phyloP scores from a whole-genome alignment of 2,113 vertebrate species.

The Anhinga rufa region DNA sequence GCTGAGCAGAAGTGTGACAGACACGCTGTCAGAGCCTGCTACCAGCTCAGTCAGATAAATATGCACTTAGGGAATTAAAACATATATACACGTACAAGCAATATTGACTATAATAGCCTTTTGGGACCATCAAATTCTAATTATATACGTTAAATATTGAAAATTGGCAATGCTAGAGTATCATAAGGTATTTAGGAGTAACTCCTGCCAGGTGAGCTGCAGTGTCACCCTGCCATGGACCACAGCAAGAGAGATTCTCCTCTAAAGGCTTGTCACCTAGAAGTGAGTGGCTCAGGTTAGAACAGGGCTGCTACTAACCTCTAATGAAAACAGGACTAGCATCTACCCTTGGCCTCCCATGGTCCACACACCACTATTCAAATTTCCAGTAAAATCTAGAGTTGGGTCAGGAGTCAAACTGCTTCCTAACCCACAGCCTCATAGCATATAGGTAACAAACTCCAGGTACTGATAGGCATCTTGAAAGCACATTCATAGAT shows the following conservation, averaged over 20 bases:
- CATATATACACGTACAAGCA: background rate
- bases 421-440: background rate
- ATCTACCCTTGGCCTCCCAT: background rate
- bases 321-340: accelerated
- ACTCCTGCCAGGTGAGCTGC: background rate
- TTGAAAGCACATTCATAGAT: background rate
- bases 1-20: background rate
- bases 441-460: background rate
- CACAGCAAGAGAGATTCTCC: background rate
- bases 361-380: background rate
- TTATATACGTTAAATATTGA: background rate
- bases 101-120: background rate
- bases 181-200: background rate
- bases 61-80: background rate
- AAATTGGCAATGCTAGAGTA: background rate
- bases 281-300: background rate
- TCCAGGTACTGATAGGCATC: background rate
- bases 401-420: background rate
- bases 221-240: background rate
- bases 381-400: background rate
- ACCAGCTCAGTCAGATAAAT: background rate
- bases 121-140: background rate
- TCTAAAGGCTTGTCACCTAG: background rate
- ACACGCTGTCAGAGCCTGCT: background rate
- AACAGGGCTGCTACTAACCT: background rate